A percentile compares a stretch with the other conserved stretches of the same genome.
These are phyloP conservation scores for Cecropterus lyciades DNA, from an alignment of 1,140 invertebrate genomes.

Conservation along the genomic window DNA sequence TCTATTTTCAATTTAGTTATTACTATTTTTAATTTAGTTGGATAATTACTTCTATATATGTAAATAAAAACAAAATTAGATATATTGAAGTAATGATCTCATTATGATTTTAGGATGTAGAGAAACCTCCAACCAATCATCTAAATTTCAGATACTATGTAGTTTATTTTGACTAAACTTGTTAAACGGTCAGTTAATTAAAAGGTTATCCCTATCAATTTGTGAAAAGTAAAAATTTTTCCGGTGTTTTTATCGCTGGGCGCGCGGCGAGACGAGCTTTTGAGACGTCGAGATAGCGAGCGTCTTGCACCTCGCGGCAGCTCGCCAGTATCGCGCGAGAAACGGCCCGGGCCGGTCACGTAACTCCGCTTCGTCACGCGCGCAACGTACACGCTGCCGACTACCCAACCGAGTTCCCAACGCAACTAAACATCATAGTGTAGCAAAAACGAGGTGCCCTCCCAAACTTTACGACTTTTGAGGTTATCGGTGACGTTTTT, in stretches of 20 bases:
- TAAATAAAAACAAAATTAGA: too few species aligned
- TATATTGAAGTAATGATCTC: too few species aligned
- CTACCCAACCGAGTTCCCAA: conserved; percentile 37
- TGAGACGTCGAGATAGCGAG: conserved; percentile 55
- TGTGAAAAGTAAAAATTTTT: conserved; percentile 29
- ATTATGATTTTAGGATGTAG: too few species aligned
- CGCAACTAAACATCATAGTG: conserved; percentile 61
- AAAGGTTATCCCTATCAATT: not conserved
- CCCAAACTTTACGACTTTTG: conserved; percentile 45
- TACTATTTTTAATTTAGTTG: too few species aligned
- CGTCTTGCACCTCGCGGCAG: conserved; percentile 18
- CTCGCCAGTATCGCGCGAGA: conserved; percentile 66
- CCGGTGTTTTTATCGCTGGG: conserved; percentile 23
- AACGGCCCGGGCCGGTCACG: conserved; percentile 53
- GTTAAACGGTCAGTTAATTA: too few species aligned
- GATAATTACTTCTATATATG: too few species aligned
- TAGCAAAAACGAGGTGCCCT: conserved; percentile 50
- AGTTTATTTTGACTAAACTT: too few species aligned
- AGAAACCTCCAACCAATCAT: too few species aligned
- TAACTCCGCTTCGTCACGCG: conserved; percentile 44
- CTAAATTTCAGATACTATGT: too few species aligned
- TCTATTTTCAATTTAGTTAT: too few species aligned
- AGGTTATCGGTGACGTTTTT: conserved; percentile 63
- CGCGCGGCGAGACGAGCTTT: conserved; percentile 45
- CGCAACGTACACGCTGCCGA: conserved; percentile 55